Conservation (phyloP, 2,797 vertebrate species). For the Delichon dasypus region DNA sequence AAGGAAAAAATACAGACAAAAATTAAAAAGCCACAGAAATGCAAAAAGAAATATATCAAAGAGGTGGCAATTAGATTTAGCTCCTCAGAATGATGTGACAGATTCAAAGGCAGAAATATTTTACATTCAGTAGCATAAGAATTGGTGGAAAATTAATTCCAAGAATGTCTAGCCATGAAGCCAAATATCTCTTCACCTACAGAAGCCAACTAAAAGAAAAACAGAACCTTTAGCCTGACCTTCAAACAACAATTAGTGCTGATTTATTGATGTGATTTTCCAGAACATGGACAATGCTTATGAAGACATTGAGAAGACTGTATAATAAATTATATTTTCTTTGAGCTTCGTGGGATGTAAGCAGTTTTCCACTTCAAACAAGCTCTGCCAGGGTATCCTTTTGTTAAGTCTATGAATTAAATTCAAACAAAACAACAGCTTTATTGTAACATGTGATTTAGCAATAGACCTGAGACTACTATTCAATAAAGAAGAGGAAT, state of each 20-base stretch:
- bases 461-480: slow-evolving; percentile 13
- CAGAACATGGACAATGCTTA: slow-evolving; percentile 38
- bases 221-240: slow-evolving; percentile 42
- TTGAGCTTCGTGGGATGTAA: slow-evolving; percentile 14
- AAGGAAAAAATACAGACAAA: slow-evolving; percentile 23
- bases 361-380: slow-evolving; percentile 54
- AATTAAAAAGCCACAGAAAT: slow-evolving; percentile 51
- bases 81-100: slow-evolving; percentile 22
- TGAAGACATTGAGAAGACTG: neutral
- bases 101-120: slow-evolving; percentile 37
- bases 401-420: slow-evolving; percentile 49
- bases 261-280: slow-evolving; percentile 26
- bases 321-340: slow-evolving; percentile 32
- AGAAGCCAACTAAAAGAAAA: slow-evolving; percentile 41
- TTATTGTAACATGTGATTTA: slow-evolving; percentile 37
- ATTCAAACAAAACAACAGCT: slow-evolving; percentile 34
- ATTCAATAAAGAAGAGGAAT: slow-evolving; percentile 45
- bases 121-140: slow-evolving; percentile 50
- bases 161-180: slow-evolving; percentile 4
- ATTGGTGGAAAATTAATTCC: slow-evolving; percentile 47
- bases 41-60: slow-evolving; percentile 41
- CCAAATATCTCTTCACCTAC: slow-evolving; percentile 48
- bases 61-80: slow-evolving; percentile 68
- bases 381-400: slow-evolving; percentile 15
- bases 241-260: slow-evolving; percentile 29